These are phyloP conservation scores for Drosophila birchii DNA, from an alignment of 2,888 invertebrate genomes.

Conservation along the genomic window DNA sequence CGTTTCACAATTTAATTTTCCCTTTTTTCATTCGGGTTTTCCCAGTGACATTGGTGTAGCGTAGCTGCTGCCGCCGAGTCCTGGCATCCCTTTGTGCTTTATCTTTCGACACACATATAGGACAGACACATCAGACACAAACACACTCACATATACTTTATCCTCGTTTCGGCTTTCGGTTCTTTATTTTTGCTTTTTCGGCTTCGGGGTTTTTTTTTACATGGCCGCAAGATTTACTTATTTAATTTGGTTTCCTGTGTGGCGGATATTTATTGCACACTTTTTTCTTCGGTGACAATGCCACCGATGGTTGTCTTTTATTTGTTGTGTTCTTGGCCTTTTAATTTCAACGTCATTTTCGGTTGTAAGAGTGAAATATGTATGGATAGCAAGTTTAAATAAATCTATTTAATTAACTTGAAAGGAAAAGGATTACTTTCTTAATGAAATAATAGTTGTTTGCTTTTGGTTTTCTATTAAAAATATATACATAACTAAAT, in stretches of 20 bases:
- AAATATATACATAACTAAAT: background rate
- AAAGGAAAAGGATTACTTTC: background rate
- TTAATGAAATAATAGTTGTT: background rate
- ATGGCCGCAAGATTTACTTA: constrained; percentile 59
- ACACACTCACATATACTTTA: constrained; percentile 9
- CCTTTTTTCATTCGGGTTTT: constrained; percentile 26
- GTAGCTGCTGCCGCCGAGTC: constrained; percentile 12
- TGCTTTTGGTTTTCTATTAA: background rate
- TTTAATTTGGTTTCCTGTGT: constrained; percentile 49
- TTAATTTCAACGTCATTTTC: constrained; percentile 37
- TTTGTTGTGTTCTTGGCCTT: constrained; percentile 20
- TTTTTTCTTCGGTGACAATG: constrained; percentile 18
- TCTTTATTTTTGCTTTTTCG: constrained; percentile 23
- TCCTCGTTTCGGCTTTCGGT: constrained; percentile 26
- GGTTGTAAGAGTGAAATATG: constrained; percentile 8
- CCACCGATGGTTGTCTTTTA: constrained; percentile 20
- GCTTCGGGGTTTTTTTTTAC: constrained; percentile 19
- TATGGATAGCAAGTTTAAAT: background rate
- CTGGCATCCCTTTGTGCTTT: constrained; percentile 54
- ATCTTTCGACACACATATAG: constrained; percentile 42
- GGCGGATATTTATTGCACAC: constrained; percentile 35
- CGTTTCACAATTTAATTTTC: constrained; percentile 56
- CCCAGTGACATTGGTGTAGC: constrained; percentile 40
- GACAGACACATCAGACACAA: background rate
- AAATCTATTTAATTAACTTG: background rate